A percentile compares a stretch with the other conserved stretches of the same genome.
Evolutionary conservation across 1,140 invertebrate species (phyloP).

Genomic region (Magallana ariakensis): DNA sequence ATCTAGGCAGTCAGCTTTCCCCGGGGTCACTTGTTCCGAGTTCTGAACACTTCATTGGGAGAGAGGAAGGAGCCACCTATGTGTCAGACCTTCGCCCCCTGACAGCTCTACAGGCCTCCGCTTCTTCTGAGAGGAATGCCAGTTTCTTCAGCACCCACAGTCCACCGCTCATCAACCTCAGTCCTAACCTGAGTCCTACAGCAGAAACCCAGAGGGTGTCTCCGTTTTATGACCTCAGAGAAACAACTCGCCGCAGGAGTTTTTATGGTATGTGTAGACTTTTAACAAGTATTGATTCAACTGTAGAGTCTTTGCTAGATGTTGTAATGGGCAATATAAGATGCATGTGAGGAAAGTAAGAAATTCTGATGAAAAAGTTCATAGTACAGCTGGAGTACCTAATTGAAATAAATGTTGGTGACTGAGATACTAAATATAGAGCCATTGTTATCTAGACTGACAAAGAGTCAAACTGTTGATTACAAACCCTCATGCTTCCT

Average conservation of each 20-base stretch:
- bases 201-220: constrained; percentile 74
- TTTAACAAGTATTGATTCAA: neutral
- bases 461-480: constrained; percentile 28
- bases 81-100: constrained; percentile 51
- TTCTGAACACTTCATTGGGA: constrained; percentile 52
- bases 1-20: constrained; percentile 53
- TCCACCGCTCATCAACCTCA: constrained; percentile 78
- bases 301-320: too few relatives aligned
- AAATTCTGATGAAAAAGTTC: too few relatives aligned
- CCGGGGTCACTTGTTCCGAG: constrained; percentile 42
- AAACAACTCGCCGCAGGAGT: constrained; percentile 72
- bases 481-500: constrained; percentile 24
- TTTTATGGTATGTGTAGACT: constrained; percentile 70
- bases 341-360: too few relatives aligned
- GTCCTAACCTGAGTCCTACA: constrained; percentile 77
- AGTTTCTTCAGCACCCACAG: constrained; percentile 76
- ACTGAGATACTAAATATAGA: too few relatives aligned
- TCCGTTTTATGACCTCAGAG: constrained; percentile 77
- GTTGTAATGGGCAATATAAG: too few relatives aligned
- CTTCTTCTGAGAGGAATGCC: constrained; percentile 39
- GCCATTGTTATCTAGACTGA: neutral
- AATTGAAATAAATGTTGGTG: too few relatives aligned
- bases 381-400: too few relatives aligned
- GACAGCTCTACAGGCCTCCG: constrained; percentile 28
- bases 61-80: constrained; percentile 46